phyloP scores from a whole-genome alignment of 2,113 vertebrate genomes.

The Sula dactylatra region DNA sequence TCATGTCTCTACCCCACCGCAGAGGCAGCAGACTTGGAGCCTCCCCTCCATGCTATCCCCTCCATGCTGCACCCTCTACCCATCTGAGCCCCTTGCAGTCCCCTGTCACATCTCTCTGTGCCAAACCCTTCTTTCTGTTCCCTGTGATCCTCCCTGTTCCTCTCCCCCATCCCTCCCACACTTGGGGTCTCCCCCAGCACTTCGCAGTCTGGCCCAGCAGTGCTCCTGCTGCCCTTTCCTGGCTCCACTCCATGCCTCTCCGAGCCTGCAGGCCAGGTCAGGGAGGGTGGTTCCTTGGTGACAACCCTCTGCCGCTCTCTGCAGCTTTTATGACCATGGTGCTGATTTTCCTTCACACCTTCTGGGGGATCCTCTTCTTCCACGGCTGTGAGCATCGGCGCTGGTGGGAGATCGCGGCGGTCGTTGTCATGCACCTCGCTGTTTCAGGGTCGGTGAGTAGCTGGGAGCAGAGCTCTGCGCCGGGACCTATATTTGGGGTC shows the following conservation, averaged over 20 bases:
- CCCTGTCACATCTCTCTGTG: background rate
- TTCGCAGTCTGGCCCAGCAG: background rate
- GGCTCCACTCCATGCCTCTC: background rate
- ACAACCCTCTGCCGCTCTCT: background rate
- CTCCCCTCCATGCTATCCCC: background rate
- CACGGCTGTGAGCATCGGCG: constrained; percentile 75
- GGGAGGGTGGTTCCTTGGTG: background rate
- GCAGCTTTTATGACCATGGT: constrained; percentile 82
- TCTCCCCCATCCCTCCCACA: background rate
- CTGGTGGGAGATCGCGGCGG: constrained; percentile 70
- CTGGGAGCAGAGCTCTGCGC: background rate
- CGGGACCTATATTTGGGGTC: accelerated
- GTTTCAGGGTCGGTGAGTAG: constrained; percentile 77
- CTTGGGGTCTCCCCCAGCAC: accelerated
- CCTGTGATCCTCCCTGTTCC: background rate
- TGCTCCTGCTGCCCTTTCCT: background rate
- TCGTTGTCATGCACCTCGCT: constrained; percentile 72
- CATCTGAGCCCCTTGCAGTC: background rate
- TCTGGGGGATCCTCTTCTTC: constrained; percentile 81
- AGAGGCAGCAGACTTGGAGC: background rate
- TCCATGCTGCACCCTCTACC: background rate
- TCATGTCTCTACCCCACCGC: background rate
- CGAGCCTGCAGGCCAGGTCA: background rate
- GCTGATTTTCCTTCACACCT: constrained; percentile 78
- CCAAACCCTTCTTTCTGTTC: background rate